Base-by-base conservation (phyloP, 2,888 invertebrate genomes). In the Drosophila neutralis region DNA sequence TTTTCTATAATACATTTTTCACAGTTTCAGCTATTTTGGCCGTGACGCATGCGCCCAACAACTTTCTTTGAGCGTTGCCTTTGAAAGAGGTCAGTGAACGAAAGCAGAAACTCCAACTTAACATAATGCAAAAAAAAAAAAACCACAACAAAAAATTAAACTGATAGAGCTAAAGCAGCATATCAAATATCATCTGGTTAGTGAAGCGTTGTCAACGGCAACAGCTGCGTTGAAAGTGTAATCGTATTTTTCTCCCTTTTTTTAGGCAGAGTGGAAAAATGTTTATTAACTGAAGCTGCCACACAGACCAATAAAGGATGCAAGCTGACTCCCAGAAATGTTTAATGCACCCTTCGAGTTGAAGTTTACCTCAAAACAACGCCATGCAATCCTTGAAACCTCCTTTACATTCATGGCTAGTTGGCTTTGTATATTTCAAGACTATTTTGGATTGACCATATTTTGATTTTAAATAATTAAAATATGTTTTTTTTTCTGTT, bases 31-130 rank as follows among this genome's bases (percentile, higher is more conserved):
- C 73, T 59, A 38, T 71, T 78, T 72, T 60, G 63, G 67, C 59
- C 72, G 68, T 82, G 76, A 82, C 87, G 79, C 88, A 83, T 70
- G 69, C 54, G 64, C 35, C 53, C 66, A 58, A 36, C 53, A 69
- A 87, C 89, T 85, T 85, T 85, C 89, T 76, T 85, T 68, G 66
- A 68, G 42, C 49, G 48, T 62, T 53, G 69, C 42, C 31, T 60
- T 45, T 45, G 31, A 74, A 86, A 72, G 79, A 69, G 89, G 87
- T 85, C 87, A 82, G 66, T 89, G 87, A 85, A 89, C 87, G 83
- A 75, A 53, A 69, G 67, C 80, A 62, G 51, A 54, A 21, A 59
- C 70, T 53, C 48, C 48, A 59, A 45, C 42, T 33, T 24, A 24
- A 11, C 40, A 24, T n/a, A 42, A 45, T 60, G 70, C 70, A 52